A percentile compares a stretch with the other conserved stretches of the same genome.
These are phyloP conservation scores for Carlito syrichta DNA, from an alignment of 2,113 vertebrate species.

Conservation along the genomic window DNA sequence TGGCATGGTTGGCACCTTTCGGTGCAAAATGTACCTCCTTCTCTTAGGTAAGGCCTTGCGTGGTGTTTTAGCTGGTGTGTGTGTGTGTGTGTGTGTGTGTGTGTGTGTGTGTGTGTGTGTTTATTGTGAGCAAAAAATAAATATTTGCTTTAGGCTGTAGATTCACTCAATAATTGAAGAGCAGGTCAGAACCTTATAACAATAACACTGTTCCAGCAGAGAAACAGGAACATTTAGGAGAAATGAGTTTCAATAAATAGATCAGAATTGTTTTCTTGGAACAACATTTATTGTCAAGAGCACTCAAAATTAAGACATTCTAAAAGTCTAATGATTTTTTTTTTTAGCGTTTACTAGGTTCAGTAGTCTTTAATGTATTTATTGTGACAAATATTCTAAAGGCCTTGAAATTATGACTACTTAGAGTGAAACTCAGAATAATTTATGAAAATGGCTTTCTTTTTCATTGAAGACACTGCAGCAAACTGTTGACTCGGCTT, in stretches of 20 bases:
- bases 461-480: slow-evolving; percentile 5
- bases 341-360: neutral
- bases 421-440: slow-evolving; percentile 12
- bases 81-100: no score
- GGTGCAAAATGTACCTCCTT: slow-evolving; percentile 79
- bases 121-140: neutral
- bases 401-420: slow-evolving; percentile 3
- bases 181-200: slow-evolving; percentile 58
- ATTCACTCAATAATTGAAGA: slow-evolving; percentile 48
- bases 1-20: slow-evolving; percentile 72
- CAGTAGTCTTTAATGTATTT: neutral
- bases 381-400: slow-evolving; percentile 13
- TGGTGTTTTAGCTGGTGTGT: neutral
- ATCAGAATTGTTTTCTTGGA: slow-evolving; percentile 37
- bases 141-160: slow-evolving; percentile 53
- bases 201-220: slow-evolving; percentile 30
- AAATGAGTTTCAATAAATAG: slow-evolving; percentile 19
- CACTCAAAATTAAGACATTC: slow-evolving; percentile 5
- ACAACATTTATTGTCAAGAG: neutral
- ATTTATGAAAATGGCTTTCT: neutral
- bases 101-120: no score
- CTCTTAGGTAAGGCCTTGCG: slow-evolving; percentile 83
- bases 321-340: slow-evolving; percentile 16
- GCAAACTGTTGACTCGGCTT: neutral
- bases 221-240: slow-evolving; percentile 11